Percentiles rank a stretch among this genome's conserved stretches.
These are phyloP conservation scores for Poecilia velifera DNA, from an alignment of 2,797 vertebrate species.

Conservation along the genomic window DNA sequence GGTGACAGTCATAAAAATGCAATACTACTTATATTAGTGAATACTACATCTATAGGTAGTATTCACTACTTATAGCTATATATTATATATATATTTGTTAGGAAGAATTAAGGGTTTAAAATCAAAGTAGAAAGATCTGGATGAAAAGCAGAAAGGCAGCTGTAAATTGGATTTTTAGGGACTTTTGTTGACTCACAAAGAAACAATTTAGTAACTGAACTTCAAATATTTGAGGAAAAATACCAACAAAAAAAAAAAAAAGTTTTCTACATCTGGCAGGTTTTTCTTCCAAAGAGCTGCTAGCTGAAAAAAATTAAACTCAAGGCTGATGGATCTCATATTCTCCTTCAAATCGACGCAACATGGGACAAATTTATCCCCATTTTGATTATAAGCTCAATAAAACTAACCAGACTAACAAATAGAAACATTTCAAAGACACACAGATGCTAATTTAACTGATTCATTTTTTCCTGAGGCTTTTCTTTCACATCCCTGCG, in stretches of 20 bases:
- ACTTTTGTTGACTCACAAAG: not conserved
- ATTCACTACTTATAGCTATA: not conserved
- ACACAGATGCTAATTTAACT: too few species aligned
- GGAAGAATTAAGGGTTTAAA: not conserved
- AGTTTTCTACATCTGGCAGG: not conserved
- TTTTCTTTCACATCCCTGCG: constrained; percentile 9
- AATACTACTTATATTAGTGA: too few species aligned
- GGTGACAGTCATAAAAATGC: too few species aligned
- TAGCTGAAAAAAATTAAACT: not conserved
- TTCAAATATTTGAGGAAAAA: not conserved
- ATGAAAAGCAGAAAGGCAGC: not conserved
- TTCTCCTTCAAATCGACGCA: not conserved
- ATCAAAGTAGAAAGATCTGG: not conserved
- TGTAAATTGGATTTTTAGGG: not conserved
- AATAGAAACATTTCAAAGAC: not conserved
- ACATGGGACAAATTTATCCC: not conserved
- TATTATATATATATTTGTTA: too few species aligned
- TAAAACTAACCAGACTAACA: not conserved
- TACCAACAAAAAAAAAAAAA: not conserved
- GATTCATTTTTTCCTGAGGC: not conserved
- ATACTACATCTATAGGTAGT: too few species aligned
- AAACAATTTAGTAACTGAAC: not conserved
- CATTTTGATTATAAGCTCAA: not conserved
- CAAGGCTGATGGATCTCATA: not conserved
- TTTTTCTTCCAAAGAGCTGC: not conserved